phyloP scores from a whole-genome alignment of 2,113 vertebrate genomes.

The Buteo buteo region DNA sequence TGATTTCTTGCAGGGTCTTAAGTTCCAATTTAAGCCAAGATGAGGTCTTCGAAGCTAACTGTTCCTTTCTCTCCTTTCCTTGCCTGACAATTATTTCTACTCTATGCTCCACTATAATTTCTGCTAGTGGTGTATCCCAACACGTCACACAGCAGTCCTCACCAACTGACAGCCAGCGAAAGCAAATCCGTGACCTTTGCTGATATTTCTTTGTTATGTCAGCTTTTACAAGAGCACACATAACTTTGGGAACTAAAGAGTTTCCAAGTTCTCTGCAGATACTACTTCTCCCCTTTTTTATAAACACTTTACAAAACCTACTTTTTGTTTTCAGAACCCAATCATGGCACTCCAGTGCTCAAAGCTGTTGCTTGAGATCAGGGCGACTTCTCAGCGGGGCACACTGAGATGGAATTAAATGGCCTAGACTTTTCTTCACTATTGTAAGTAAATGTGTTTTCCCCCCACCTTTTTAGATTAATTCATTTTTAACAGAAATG shows the following conservation, averaged over 20 bases:
- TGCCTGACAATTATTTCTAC: not conserved
- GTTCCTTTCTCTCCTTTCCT: not conserved
- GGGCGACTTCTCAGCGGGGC: not conserved
- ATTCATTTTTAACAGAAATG: not conserved
- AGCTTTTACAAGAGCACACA: not conserved
- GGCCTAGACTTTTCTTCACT: not conserved
- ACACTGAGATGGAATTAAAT: not conserved
- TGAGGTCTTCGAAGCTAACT: not conserved
- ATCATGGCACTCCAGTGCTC: not conserved
- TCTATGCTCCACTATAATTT: not conserved
- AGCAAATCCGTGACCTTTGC: not conserved
- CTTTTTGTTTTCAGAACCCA: not conserved
- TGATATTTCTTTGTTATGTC: not conserved
- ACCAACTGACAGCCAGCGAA: not conserved
- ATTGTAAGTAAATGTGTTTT: not conserved
- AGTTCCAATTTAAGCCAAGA: not conserved
- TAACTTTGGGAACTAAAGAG: not conserved
- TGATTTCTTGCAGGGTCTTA: not conserved
- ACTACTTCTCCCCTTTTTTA: not conserved
- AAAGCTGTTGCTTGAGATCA: not conserved
- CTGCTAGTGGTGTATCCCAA: not conserved
- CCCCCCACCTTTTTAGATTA: not conserved
- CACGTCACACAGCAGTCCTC: not conserved
- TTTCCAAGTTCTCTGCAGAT: not conserved
- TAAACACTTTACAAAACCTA: not conserved